Evolutionary conservation across 2,888 invertebrate genomes (phyloP).

Genomic region (Ganaspis brasiliensis): DNA sequence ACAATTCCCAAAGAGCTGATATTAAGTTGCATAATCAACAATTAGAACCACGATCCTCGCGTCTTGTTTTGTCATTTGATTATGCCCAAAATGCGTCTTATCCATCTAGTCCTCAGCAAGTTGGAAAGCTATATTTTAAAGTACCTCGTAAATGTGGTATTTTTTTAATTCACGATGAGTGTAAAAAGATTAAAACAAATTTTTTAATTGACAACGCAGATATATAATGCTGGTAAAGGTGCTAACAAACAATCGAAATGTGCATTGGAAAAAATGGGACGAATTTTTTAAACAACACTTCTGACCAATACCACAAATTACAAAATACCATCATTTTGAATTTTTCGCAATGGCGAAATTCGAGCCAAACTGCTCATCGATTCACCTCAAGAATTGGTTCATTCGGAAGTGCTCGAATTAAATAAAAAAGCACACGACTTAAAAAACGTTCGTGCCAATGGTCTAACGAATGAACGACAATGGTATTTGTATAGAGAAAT

Average conservation of each 20-base stretch:
- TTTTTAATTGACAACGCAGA: conserved; percentile 25
- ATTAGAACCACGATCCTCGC: background rate
- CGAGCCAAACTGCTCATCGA: background rate
- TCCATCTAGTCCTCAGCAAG: conserved; percentile 35
- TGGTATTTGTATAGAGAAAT: conserved; percentile 27
- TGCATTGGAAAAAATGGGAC: conserved; percentile 13
- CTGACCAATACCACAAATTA: background rate
- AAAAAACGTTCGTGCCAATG: background rate
- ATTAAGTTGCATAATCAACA: background rate
- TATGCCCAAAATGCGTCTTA: conserved; percentile 40
- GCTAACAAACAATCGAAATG: conserved; percentile 15
- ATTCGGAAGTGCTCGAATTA: background rate
- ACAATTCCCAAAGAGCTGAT: background rate
- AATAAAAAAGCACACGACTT: background rate
- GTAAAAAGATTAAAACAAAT: conserved; percentile 1
- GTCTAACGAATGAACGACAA: conserved; percentile 14
- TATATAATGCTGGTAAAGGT: conserved; percentile 34
- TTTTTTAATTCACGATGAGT: conserved; percentile 21
- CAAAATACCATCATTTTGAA: conserved; percentile 23
- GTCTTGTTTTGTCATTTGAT: conserved; percentile 22
- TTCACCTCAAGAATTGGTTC: background rate
- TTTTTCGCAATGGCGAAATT: conserved; percentile 16
- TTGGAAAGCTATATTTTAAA: conserved; percentile 32
- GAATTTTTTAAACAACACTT: conserved; percentile 45
- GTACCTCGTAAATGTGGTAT: conserved; percentile 32